Base-by-base conservation (phyloP, 2,888 invertebrate genomes). In the Sepiola atlantica region DNA sequence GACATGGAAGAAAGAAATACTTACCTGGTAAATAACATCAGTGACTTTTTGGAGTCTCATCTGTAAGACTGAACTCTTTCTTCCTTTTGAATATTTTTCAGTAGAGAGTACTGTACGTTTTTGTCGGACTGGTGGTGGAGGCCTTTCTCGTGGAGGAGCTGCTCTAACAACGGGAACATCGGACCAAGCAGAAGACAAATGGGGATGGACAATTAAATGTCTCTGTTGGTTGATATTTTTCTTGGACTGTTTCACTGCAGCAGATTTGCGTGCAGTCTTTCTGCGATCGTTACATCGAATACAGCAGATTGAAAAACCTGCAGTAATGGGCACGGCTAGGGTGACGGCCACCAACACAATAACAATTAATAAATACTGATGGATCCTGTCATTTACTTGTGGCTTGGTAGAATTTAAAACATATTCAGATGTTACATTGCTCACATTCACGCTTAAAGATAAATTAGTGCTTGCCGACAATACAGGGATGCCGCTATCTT, bases 251-350 rank as follows among this genome's bases (percentile, higher is more conserved):
- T 14, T n/a, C 10, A 77, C 77, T 77, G 77, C 77, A 24, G 61
- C 61, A 77, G 77, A n/a, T 3, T 77, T 77, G 77, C 77, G 77
- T 77, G 77, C 77, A 77, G 77, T n/a, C 77, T 77, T 77, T 32
- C 77, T 77, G 77, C 77, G 77, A 77, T 77, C 77, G 77, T 77
- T 77, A 77, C 77, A 77, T 77, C 77, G 77, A 77, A 77, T 77
- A 77, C 77, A 77, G 77, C 77, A 77, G 77, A 77, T 77, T 77
- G 77, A 77, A 77, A 77, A 18, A 77, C 77, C 77, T 77, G 77
- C 77, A 16, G 77, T 77, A 32, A 77, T 77, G 32, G 77, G 77
- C 77, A 77, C 77, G 3, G 77, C 77, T 32, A 77, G 14, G 14
- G 77, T 77, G n/a, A 77, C 77, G 12, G 77, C 77, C n/a, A 77